Base-by-base conservation (phyloP, 2,888 invertebrate species). In the Sympetrum striolatum region DNA sequence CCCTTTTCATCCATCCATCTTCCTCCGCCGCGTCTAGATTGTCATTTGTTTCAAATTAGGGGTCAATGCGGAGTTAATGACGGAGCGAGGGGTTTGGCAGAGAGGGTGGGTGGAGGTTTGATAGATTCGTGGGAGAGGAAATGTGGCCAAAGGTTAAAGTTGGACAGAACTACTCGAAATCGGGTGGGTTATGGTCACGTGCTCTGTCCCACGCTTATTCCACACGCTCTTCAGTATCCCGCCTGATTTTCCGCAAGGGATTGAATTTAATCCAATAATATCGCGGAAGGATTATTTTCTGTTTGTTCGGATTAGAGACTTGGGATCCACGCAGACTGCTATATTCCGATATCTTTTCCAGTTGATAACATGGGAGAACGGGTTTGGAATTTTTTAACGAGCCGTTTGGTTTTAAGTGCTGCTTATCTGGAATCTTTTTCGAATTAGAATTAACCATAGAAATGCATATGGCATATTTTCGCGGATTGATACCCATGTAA, bases 61-160 rank as follows among this genome's bases (percentile, higher is more conserved):
- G 86, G 86, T 86, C 60, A 86, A 86, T 86, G 86, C 58, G 37
- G 86, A 86, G 86, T 35, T 64, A 86, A 86, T 86, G 60, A 86
- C 86, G 58, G 31, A 15, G 60, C 5, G 37, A 60, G 86, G 39
- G 64, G 10, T 81, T 81, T 25, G 25, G 64, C 22, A 22, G 73
- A 31, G 25, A 10, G 73, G 73, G n/a, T 73, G 25, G 25, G 31
- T 73, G 25, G 73, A 31, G 73, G 73, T 73, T 73, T 73, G 73
- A 73, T 73, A 73, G 73, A 73, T 73, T 73, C 73, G 73, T 73
- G 73, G 73, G 73, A 73, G 73, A 73, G 73, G 15, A 25, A 73
- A 73, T 31, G 73, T 73, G 31, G 73, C 73, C 12, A 12, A 31
- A 73, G 73, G 73, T 25, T 73, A 73, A 73, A 73, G 73, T 73